Base-by-base conservation (phyloP, 2,797 vertebrate genomes). In the Pelochelys cantorii region DNA sequence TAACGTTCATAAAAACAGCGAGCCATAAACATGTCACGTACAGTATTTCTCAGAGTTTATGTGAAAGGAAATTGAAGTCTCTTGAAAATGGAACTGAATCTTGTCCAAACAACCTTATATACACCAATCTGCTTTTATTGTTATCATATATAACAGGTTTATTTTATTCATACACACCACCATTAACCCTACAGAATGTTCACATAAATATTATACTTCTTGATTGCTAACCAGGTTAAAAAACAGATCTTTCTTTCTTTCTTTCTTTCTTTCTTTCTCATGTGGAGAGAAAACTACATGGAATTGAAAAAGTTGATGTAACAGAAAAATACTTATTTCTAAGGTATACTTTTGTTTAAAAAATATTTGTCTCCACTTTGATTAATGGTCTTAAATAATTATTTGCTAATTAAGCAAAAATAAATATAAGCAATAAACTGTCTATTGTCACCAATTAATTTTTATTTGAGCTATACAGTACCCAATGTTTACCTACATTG, bases 41-140 rank as follows among this genome's bases (percentile, higher is more conserved):
- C 98, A 97, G 96, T 98, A 97, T 98, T 98, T 98, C 97, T 97
- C 86, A 97, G 97, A 93, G 96, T 98, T 99, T 99, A 98, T 98
- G 98, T 95, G 97, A 97, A 97, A 97, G 97, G 97, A 98, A 98
- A 97, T 96, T 98, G 96, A 97, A 98, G 97, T 98, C 97, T 96
- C 91, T 97, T 97, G 97, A 96, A 98, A 98, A 98, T 98, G 97
- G 98, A 98, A 97, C 95, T 94, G 98, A 98, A 97, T 98, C 97
- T 97, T 98, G 94, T 98, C 97, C 97, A 99, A 99, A 99, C 98
- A 98, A 98, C 94, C 93, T 96, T 93, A n/a, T 23, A 96, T 97
- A 96, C 79, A 94, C 92, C 95, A 95, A 96, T 95, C 53, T 86
- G 95, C 95, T 98, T 96, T 98, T 98, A 98, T 97, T 98, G 98